Conservation (phyloP, 2,888 invertebrate species). For the Cetonia aurata region DNA sequence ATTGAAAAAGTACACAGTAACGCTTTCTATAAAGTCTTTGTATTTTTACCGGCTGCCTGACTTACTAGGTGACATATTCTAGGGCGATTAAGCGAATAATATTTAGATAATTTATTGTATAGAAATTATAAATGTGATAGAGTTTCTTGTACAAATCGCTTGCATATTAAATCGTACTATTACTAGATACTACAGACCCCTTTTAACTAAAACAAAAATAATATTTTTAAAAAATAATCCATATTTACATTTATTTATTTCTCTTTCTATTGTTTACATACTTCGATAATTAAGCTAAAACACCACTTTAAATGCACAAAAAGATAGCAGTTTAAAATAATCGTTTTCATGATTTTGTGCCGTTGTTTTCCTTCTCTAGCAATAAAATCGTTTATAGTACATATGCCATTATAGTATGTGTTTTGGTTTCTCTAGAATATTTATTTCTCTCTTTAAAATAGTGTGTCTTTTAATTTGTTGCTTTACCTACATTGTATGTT, state of each 20-base stretch:
- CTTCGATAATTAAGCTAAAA: too few relatives aligned
- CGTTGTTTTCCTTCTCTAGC: too few relatives aligned
- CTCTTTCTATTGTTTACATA: background rate
- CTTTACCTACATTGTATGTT: too few relatives aligned
- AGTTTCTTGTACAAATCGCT: conserved; percentile 49
- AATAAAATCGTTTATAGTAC: too few relatives aligned
- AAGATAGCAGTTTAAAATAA: too few relatives aligned
- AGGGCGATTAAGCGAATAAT: conserved; percentile 24
- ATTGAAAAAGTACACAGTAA: conserved; percentile 13
- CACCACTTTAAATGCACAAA: too few relatives aligned
- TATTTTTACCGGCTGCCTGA: conserved; percentile 22
- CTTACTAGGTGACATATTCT: conserved; percentile 18
- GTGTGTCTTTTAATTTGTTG: too few relatives aligned
- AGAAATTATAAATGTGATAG: conserved; percentile 53
- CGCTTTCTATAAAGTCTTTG: conserved; percentile 26
- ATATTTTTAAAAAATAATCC: conserved; percentile 13
- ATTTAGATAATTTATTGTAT: conserved; percentile 46
- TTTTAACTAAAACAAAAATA: conserved; percentile 15
- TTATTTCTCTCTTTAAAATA: too few relatives aligned
- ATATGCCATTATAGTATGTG: too few relatives aligned
- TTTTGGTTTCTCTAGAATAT: too few relatives aligned
- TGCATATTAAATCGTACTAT: conserved; percentile 50
- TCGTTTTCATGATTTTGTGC: too few relatives aligned
- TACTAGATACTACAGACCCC: conserved; percentile 26
- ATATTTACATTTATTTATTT: conserved; percentile 18